Conservation (phyloP, 2,888 invertebrate species). For the Cotesia congregata region DNA sequence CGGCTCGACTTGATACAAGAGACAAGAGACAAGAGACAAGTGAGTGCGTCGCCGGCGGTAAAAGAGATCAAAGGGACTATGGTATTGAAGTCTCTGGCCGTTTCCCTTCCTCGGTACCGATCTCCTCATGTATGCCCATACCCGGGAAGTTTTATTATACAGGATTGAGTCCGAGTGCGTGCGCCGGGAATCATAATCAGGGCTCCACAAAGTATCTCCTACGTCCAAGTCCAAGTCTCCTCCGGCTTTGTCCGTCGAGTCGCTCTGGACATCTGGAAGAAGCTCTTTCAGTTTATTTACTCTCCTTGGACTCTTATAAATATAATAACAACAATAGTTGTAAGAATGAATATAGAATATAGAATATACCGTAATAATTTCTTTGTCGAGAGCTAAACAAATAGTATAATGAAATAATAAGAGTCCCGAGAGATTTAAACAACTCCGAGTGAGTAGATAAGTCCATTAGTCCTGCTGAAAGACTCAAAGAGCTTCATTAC, state of each 20-base stretch:
- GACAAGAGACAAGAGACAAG: conserved; percentile 3
- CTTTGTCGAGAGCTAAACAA: neutral
- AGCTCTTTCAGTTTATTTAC: neutral
- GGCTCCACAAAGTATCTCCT: neutral
- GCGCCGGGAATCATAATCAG: conserved; percentile 39
- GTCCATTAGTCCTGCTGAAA: conserved; percentile 39
- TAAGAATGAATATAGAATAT: neutral
- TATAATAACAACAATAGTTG: neutral
- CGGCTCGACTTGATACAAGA: neutral
- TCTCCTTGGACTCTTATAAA: no score
- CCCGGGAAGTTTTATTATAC: conserved; percentile 61
- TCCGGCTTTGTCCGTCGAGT: neutral
- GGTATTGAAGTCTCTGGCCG: conserved; percentile 53
- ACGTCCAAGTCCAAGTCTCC: neutral
- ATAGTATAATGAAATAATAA: conserved; percentile 23
- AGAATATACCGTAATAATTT: neutral
- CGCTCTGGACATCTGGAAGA: conserved; percentile 2
- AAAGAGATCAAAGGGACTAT: conserved; percentile 48
- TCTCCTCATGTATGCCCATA: conserved; percentile 61
- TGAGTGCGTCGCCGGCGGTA: conserved; percentile 27
- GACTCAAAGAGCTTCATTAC: conserved; percentile 11
- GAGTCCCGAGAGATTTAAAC: conserved; percentile 30
- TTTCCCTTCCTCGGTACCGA: conserved; percentile 54
- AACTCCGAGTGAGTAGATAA: conserved; percentile 38
- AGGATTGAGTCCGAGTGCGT: conserved; percentile 49